Evolutionary conservation across 2,113 vertebrate genomes (phyloP), one percentile per base, ranked within the genome.

Genomic region (Sigmodon hispidus): DNA sequence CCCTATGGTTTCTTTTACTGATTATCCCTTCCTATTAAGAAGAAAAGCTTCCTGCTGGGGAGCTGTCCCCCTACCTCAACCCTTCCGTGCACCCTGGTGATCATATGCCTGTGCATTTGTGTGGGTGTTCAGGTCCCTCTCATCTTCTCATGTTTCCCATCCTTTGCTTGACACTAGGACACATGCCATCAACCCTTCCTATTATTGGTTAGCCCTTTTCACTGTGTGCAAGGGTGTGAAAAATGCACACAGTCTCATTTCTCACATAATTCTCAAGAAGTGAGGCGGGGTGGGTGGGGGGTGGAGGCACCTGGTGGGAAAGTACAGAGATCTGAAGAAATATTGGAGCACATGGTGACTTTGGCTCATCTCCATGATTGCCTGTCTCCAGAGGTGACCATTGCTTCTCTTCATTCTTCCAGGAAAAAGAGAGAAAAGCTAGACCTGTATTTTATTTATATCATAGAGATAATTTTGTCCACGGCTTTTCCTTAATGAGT

Each of bases 311-410:
- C 5, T 7, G 7, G 19, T 50, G 45, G 76, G 88, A 69, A 92
- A 90, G n/a, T 10, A 0, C 59, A 29, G n/a, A 52, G 8, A 43
- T 52, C 29, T 31, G 50, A 80, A 79, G 87, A 69, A 36, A 26
- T 7, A 21, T 3, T 19, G 0, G 26, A 77, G 48, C 4, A 2
- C 0, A 0, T 4, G 40, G 43, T 36, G 15, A 55, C 50, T 16
- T 89, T 8, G 8, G 36, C 40, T 83, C 13, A 45, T 19, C 7
- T 7, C 75, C 57, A 70, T 61, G 3, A 1, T 8, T 40, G 34
- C 61, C 69, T 76, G 34, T 80, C 43, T 70, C 48, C 43, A 83
- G 87, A 86, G 24, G 21, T 59, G 55, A 70, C 52, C 21, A 21
- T 67, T 40, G 31, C 61, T 95, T 75, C 34, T 61, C 80, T 13